These are phyloP conservation scores for Ladona fulva DNA, from an alignment of 1,140 invertebrate genomes.

Conservation along the genomic window DNA sequence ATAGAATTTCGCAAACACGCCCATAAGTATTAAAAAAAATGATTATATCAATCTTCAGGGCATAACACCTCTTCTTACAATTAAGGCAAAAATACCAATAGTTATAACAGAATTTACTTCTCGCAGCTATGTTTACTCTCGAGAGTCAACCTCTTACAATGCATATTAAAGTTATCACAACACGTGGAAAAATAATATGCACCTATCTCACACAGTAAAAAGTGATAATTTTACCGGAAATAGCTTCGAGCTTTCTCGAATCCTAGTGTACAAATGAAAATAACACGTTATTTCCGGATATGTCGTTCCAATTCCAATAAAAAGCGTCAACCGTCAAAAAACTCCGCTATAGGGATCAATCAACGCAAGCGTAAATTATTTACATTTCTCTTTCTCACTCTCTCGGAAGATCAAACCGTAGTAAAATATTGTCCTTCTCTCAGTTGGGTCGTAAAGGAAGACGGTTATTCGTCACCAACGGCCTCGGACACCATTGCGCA, in stretches of 20 bases:
- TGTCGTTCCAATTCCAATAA: too few species aligned
- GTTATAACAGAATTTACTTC: too few species aligned
- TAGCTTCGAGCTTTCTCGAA: too few species aligned
- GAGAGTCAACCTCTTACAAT: background rate
- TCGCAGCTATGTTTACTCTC: too few species aligned
- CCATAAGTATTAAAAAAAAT: background rate
- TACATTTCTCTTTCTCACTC: background rate
- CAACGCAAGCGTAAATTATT: too few species aligned
- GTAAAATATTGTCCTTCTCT: slow-evolving; percentile 7
- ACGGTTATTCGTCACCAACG: background rate
- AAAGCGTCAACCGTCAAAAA: too few species aligned
- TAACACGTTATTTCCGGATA: too few species aligned
- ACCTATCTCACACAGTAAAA: background rate
- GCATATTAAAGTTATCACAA: slow-evolving; percentile 8
- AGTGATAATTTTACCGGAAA: too few species aligned
- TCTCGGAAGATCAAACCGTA: background rate
- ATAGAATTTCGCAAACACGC: background rate
- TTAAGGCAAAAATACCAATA: background rate
- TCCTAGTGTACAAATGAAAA: too few species aligned
- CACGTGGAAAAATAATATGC: background rate
- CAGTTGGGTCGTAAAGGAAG: background rate
- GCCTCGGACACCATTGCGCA: too few species aligned
- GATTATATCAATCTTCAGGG: background rate
- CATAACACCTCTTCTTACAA: background rate
- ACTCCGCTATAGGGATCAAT: too few species aligned